Evolutionary conservation across 2,888 invertebrate genomes (phyloP).

Genomic region (Cataglyphis cursor): DNA sequence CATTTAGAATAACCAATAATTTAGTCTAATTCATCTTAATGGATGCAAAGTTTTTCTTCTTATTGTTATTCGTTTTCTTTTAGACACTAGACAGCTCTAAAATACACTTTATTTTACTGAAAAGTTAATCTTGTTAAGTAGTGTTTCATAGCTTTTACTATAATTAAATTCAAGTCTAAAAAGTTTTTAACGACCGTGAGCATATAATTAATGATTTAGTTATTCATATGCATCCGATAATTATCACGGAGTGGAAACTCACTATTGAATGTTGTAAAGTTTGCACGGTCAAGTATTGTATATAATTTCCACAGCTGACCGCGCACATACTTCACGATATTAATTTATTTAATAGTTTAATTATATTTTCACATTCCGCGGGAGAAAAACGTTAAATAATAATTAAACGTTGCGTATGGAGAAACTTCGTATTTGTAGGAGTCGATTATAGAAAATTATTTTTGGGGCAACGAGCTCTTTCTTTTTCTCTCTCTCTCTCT

Average conservation of each 20-base stretch:
- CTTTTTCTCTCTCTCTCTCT: not conserved
- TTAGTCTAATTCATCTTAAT: not conserved
- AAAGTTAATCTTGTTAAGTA: conserved; percentile 40
- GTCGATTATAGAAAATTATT: conserved; percentile 47
- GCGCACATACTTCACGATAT: conserved; percentile 2
- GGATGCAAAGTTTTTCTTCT: not conserved
- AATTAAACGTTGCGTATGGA: not conserved
- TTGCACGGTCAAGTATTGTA: not conserved
- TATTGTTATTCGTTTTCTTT: not conserved
- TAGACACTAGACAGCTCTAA: not conserved
- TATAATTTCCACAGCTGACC: not conserved
- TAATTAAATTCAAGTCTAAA: conserved; percentile 26
- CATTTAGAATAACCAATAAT: not conserved
- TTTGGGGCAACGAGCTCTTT: conserved; percentile 16
- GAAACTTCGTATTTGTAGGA: not conserved
- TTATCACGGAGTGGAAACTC: not conserved
- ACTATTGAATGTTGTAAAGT: conserved; percentile 20
- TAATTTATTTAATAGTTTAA: conserved; percentile 26
- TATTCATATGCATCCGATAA: conserved; percentile 21
- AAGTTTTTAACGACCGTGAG: conserved; percentile 7
- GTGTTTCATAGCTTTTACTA: not conserved
- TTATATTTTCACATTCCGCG: conserved; percentile 33
- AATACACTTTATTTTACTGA: not conserved
- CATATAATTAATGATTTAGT: conserved; percentile 32
- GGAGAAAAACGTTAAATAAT: not conserved